phyloP scores from a whole-genome alignment of 1,140 invertebrate species.

The Plectrocnemia conspersa region DNA sequence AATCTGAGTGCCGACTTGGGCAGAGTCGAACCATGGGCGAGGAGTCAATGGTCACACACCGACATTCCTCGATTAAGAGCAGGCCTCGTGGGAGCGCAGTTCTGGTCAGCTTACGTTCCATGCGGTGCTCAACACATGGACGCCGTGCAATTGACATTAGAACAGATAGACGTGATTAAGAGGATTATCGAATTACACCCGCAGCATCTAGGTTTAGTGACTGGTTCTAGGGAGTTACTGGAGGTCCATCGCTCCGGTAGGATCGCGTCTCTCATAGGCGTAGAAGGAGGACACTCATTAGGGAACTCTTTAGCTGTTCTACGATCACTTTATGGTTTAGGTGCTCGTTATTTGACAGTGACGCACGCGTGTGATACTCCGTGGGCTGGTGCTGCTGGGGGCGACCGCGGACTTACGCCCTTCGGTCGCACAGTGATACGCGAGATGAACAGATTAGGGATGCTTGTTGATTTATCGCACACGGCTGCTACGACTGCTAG shows the following conservation, averaged over 20 bases:
- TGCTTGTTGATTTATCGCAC: conserved; percentile 90
- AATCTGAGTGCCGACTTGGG: conserved; percentile 74
- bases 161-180: conserved; percentile 86
- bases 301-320: conserved; percentile 78
- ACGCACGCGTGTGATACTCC: conserved; percentile 77
- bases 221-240: conserved; percentile 66
- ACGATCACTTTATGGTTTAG: conserved; percentile 77
- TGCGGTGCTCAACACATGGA: conserved; percentile 78
- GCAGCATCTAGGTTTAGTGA: conserved; percentile 65
- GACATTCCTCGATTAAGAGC: conserved; percentile 78
- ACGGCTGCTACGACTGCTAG: conserved; percentile 81
- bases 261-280: conserved; percentile 77
- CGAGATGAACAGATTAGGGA: conserved; percentile 86
- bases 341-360: conserved; percentile 74
- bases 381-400: conserved; percentile 59
- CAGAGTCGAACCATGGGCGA: conserved; percentile 71
- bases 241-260: conserved; percentile 70
- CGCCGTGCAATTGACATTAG: conserved; percentile 78
- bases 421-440: conserved; percentile 75
- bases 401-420: conserved; percentile 54
- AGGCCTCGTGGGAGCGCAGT: conserved; percentile 79
- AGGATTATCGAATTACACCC: conserved; percentile 74
- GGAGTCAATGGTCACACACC: conserved; percentile 79
- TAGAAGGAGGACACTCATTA: conserved; percentile 82
- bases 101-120: conserved; percentile 78